Percentiles rank a stretch among this genome's conserved stretches.
Evolutionary conservation across 2,797 vertebrate species (phyloP).

Genomic region (Sebastes diploproa): DNA sequence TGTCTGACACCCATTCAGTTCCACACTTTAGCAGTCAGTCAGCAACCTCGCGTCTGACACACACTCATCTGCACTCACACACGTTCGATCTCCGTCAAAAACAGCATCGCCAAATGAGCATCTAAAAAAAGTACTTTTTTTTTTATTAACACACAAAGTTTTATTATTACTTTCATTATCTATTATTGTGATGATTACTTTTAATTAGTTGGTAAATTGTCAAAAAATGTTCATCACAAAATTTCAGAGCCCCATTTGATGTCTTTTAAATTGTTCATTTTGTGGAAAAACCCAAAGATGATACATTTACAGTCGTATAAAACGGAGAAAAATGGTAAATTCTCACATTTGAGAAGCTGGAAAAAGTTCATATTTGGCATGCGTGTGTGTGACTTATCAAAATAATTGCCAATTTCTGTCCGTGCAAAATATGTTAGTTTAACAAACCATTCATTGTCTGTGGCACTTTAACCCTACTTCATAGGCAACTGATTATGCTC

Average conservation of each 20-base stretch:
- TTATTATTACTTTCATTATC: neutral
- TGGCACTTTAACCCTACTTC: slow-evolving; percentile 20
- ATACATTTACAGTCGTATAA: neutral
- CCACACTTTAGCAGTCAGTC: slow-evolving; percentile 14
- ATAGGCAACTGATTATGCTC: neutral
- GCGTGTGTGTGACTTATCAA: neutral
- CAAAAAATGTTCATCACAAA: neutral
- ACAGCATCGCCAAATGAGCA: neutral
- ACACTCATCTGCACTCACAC: neutral
- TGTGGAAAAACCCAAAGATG: neutral
- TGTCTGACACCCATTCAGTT: slow-evolving; percentile 7
- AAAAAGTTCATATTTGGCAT: neutral
- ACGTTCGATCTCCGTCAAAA: slow-evolving; percentile 1
- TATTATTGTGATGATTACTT: neutral
- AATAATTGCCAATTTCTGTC: neutral
- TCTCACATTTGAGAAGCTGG: neutral
- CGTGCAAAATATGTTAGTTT: slow-evolving; percentile 2
- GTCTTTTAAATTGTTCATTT: neutral
- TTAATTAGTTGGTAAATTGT: neutral
- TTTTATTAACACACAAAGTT: neutral
- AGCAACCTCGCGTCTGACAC: neutral
- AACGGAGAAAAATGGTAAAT: neutral
- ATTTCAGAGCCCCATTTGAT: no score
- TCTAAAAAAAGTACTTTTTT: neutral
- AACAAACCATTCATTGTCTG: slow-evolving; percentile 34